A percentile compares a stretch with the other conserved stretches of the same genome.
Evolutionary conservation across 2,797 vertebrate genomes (phyloP).

Genomic region (Psittacula derbiana): DNA sequence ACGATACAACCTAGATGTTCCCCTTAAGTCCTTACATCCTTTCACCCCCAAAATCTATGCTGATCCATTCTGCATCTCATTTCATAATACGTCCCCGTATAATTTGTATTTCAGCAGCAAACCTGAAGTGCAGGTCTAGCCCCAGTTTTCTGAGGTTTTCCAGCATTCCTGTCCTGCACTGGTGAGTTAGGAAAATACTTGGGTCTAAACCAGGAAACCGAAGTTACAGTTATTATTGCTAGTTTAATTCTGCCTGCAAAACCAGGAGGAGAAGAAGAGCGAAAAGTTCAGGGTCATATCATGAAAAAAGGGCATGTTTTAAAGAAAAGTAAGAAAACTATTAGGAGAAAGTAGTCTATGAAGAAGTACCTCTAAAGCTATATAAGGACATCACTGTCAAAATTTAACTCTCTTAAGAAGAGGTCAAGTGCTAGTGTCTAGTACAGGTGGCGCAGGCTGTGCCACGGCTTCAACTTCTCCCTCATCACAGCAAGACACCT

Average conservation of each 20-base stretch:
- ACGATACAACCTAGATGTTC: not conserved
- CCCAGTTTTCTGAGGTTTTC: not conserved
- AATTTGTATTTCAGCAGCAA: not conserved
- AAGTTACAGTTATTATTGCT: not conserved
- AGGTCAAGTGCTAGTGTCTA: not conserved
- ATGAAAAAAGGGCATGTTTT: not conserved
- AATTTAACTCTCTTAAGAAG: not conserved
- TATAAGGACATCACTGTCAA: not conserved
- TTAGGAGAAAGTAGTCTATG: not conserved
- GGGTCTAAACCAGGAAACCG: not conserved
- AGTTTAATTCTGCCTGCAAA: not conserved
- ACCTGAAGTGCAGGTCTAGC: not conserved
- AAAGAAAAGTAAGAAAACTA: not conserved
- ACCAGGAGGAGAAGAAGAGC: not conserved
- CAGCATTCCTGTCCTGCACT: not conserved
- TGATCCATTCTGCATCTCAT: not conserved
- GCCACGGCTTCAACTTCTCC: not conserved
- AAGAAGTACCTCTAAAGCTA: not conserved
- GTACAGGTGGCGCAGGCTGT: not conserved
- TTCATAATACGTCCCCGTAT: rapidly evolving
- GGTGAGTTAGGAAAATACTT: not conserved
- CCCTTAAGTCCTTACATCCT: not conserved
- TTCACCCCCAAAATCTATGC: not conserved
- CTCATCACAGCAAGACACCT: rapidly evolving
- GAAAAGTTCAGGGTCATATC: not conserved